A percentile compares a stretch with the other conserved stretches of the same genome.
phyloP scores from a whole-genome alignment of 2,113 vertebrate genomes.

The Halichoerus grypus region DNA sequence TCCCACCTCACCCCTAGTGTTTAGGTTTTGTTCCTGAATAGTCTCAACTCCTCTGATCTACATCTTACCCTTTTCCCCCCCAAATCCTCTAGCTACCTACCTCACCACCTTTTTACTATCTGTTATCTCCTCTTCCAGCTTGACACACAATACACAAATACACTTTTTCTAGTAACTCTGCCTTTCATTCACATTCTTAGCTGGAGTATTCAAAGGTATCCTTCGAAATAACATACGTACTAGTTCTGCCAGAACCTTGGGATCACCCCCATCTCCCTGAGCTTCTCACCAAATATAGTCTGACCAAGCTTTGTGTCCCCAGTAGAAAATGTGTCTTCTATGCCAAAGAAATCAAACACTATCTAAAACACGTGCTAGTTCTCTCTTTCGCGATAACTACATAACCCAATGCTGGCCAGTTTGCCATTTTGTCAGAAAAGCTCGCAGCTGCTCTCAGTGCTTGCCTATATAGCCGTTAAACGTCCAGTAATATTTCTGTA shows the following conservation, averaged over 20 bases:
- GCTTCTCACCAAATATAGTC: not conserved
- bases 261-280: not conserved
- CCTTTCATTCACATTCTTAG: not conserved
- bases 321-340: not conserved
- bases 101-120: not conserved
- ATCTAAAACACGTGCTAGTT: not conserved
- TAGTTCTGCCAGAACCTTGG: not conserved
- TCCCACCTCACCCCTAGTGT: not conserved
- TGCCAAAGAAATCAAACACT: not conserved
- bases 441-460: not conserved
- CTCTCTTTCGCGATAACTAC: not conserved
- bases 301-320: not conserved
- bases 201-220: not conserved
- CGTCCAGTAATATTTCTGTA: not conserved
- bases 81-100: not conserved
- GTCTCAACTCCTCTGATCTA: not conserved
- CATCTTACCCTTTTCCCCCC: not conserved
- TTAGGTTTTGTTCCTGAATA: constrained; percentile 32
- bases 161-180: not conserved
- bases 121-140: not conserved
- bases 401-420: not conserved
- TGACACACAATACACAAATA: not conserved
- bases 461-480: not conserved
- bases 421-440: not conserved
- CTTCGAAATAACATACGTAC: not conserved